Base-by-base conservation (phyloP, 1,140 invertebrate species). In the Temnothorax nylanderi region DNA sequence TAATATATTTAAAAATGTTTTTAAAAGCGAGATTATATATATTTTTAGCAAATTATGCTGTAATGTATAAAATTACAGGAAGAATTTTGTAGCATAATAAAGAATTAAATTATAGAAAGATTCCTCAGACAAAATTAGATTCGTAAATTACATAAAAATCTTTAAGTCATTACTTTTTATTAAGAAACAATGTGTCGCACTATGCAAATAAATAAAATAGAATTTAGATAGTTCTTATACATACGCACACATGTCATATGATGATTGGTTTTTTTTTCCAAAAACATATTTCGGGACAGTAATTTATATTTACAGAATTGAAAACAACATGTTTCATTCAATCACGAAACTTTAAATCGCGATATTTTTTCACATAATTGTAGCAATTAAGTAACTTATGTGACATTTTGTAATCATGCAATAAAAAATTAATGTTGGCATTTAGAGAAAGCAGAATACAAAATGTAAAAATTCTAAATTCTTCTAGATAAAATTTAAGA, bases 341-440 rank as follows among this genome's bases (percentile, higher is more conserved):
- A 74, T 74, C 16, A 74, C 60, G 7, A 72, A 82, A 80, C 13
- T 41, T 56, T 56, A 56, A 34, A 60, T 18, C 6, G 32, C 41
- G 4, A 72, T 82, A 82, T 47, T 60, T 6, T 82, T 60, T 60
- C 32, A 26, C 7, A 47, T 58, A 81, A 71, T 47, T 21, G 7
- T 69, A 87, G 75, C 41, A 85, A 65, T 87, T 74, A n/a, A n/a
- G n/a, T n/a, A 85, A 87, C 58, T 87, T 65, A 75, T 90, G 51
- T 62, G 4, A 85, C n/a, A 69, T 62, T 87, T 77, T 81, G 87
- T 86, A 90, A 85, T 84, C 89, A 91, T 91, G 90, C 90, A 91
- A 76, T 87, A 87, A 91, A 89, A 64, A 64, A 71, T 89, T 77
- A 82, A 75, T 84, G 62, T 82, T 60, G 65, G 75, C 88, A 60